A percentile compares a stretch with the other conserved stretches of the same genome.
phyloP scores from a whole-genome alignment of 1,140 invertebrate genomes.

The Bombus breviceps region DNA sequence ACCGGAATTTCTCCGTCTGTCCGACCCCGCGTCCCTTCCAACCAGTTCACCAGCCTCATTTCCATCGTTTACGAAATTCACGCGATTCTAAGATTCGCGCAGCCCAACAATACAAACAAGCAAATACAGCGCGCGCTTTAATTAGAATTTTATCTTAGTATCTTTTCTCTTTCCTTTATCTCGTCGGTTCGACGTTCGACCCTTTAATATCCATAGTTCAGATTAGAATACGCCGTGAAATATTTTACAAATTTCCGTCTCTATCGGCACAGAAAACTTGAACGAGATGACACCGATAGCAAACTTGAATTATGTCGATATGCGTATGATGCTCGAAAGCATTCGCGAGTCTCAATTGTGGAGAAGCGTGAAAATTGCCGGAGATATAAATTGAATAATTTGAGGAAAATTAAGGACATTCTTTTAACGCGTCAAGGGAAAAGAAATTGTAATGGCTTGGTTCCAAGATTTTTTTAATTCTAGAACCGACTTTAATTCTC shows the following conservation, averaged over 20 bases:
- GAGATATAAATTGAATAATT: neutral
- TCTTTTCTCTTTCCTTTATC: neutral
- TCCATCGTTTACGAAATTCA: neutral
- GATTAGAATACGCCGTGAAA: neutral
- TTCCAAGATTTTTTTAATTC: neutral
- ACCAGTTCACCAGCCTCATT: neutral
- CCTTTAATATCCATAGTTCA: too few relatives aligned
- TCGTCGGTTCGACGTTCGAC: neutral
- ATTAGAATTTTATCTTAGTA: neutral
- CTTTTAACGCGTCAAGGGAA: too few relatives aligned
- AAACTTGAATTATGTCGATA: too few relatives aligned
- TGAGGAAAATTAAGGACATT: neutral
- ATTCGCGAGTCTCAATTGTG: too few relatives aligned
- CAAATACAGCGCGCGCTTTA: neutral
- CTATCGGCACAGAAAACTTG: neutral
- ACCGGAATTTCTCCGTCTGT: conserved; percentile 72
- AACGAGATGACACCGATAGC: too few relatives aligned
- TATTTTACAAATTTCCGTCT: neutral
- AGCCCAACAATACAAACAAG: neutral
- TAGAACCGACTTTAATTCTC: neutral
- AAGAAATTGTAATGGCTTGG: too few relatives aligned
- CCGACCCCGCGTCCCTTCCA: conserved; percentile 38
- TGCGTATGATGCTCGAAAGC: too few relatives aligned
- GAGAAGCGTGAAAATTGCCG: too few relatives aligned
- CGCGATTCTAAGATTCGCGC: too few relatives aligned